Evolutionary conservation across 2,888 invertebrate species (phyloP), one percentile per base, ranked within the genome.

Genomic region (Morpho deidamia): DNA sequence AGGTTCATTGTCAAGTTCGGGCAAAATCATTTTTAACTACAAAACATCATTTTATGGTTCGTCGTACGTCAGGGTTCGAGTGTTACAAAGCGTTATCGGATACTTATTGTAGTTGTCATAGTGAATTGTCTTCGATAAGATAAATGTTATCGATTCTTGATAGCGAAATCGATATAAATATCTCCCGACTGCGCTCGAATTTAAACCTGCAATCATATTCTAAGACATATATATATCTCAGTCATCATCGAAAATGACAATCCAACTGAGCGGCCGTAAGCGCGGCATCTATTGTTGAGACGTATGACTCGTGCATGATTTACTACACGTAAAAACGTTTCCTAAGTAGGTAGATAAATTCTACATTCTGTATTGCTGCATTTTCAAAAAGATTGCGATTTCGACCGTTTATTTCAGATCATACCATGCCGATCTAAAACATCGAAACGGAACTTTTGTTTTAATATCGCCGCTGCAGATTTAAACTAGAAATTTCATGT

Each of bases 111-210:
- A n/a, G n/a, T n/a, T n/a, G n/a, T n/a, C n/a, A n/a, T 42, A 23
- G 45, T 48, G 51, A 35, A 42, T 34, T 41, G 11, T 52, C 39
- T 37, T 33, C 12, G 58, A 58, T 58, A 58, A 55, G 58, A 57
- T 57, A 57, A 51, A 11, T 38, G 32, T 49, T 51, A 52, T 58
- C 54, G 23, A 32, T 34, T 39, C 41, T 47, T 33, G 45, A 11
- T 33, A 39, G 32, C 32, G 23, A 9, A 32, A 47, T 12, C 35
- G n/a, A 43, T 32, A 32, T 9, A 42, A 40, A 35, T 35, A 37
- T 10, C 2, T 9, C 23, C 23, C 10, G 42, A 42, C 23, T n/a
- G 42, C 23, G 23, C 23, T 23, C 5, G 4, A n/a, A 23, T 23
- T 3, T 5, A 23, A 23, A 23, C 23, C 23, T 23, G 23, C 23